These are phyloP conservation scores for Colaptes auratus DNA, from an alignment of 2,113 vertebrate species.

Conservation along the genomic window DNA sequence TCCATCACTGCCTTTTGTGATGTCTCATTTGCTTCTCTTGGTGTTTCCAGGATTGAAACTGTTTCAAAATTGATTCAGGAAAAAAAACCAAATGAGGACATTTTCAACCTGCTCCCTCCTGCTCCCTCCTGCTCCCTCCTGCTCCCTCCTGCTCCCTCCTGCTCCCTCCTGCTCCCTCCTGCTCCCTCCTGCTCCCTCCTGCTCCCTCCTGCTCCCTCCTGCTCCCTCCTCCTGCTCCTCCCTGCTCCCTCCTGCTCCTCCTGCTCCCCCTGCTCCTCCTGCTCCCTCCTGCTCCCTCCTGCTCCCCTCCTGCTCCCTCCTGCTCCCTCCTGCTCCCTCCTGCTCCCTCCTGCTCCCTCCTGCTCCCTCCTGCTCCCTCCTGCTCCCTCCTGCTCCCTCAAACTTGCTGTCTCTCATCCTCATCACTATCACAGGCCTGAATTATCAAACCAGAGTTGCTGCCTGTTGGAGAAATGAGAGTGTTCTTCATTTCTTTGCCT, in stretches of 20 bases:
- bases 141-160: no score
- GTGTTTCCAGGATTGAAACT: not conserved
- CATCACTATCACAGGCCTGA: not conserved
- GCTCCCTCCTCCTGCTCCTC: not conserved
- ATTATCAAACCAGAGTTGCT: not conserved
- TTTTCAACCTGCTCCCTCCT: not conserved
- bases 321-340: no score
- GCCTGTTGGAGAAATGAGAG: not conserved
- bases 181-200: no score
- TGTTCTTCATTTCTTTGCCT: not conserved
- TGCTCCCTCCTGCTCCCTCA: not conserved
- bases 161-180: no score
- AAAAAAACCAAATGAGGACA: not conserved
- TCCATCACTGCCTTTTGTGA: not conserved
- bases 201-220: no score
- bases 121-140: no score
- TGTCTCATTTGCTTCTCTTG: not conserved
- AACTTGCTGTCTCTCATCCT: not conserved
- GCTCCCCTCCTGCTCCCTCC: no score
- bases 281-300: no score
- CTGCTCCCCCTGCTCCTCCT: not conserved
- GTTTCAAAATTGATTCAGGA: not conserved
- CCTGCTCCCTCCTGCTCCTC: not conserved
- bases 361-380: no score
- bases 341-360: no score